Evolutionary conservation across 2,888 invertebrate species (phyloP).

Genomic region (Micropterix aruncella): DNA sequence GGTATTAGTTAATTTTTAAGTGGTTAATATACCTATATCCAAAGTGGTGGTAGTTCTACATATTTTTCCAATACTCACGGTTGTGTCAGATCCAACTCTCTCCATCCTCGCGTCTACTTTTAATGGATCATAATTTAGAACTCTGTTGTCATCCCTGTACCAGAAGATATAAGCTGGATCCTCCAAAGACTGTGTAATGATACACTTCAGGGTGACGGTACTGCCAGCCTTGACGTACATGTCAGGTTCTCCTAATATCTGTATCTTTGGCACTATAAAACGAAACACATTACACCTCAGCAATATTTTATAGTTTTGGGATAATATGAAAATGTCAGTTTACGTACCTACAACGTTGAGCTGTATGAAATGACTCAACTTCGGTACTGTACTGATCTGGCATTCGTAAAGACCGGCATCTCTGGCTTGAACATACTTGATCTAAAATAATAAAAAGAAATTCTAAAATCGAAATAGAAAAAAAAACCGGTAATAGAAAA

Average conservation of each 20-base stretch:
- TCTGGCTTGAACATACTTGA: slow-evolving; percentile 77
- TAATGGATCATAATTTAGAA: slow-evolving; percentile 58
- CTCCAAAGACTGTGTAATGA: slow-evolving; percentile 81
- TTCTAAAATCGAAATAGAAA: slow-evolving; percentile 31
- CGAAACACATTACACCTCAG: not conserved
- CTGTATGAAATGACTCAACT: slow-evolving; percentile 83
- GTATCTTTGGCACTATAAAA: slow-evolving; percentile 73
- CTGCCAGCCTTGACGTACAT: slow-evolving; percentile 86
- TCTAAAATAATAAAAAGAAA: slow-evolving; percentile 31
- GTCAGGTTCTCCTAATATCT: slow-evolving; percentile 79
- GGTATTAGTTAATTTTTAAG: too few species aligned
- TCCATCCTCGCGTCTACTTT: slow-evolving; percentile 57
- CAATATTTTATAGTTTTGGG: not conserved
- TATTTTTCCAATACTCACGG: slow-evolving; percentile 33
- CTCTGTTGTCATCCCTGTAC: slow-evolving; percentile 75
- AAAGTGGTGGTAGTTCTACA: too few species aligned
- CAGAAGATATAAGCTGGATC: slow-evolving; percentile 90
- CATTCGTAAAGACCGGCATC: slow-evolving; percentile 89
- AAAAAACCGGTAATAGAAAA: too few species aligned
- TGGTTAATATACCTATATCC: too few species aligned
- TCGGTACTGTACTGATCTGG: slow-evolving; percentile 88
- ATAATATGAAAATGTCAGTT: not conserved
- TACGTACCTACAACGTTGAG: slow-evolving; percentile 79
- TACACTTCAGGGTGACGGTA: slow-evolving; percentile 76
- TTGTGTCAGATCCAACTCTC: slow-evolving; percentile 56